Base-by-base conservation (phyloP, 2,888 invertebrate species). In the Amorpha juglandis region DNA sequence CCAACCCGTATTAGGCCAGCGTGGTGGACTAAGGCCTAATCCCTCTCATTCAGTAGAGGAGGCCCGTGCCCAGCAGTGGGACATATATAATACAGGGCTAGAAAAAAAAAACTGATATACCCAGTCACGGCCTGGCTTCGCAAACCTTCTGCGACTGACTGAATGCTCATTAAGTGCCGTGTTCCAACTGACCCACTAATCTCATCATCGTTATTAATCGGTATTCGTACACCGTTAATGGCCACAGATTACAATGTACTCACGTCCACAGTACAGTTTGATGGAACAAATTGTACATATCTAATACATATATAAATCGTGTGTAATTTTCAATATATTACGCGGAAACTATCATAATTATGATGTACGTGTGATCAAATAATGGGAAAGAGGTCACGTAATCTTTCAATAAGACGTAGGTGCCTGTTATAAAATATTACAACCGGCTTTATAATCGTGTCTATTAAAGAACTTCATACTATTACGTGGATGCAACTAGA, bases 201-300 rank as follows among this genome's bases (percentile, higher is more conserved):
- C 69, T 69, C 69, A 75, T 76, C 78, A 76, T 76, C 74, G 72
- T 83, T 80, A 86, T 83, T 82, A 83, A 77, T 71, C 72, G 71
- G 73, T 73, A 76, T 80, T 76, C 69, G 72, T 71, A 70, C 70
- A 69, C 70, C 64, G 67, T 65, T 78, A 78, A 79, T 77, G 71
- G 71, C 68, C 69, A 62, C 67, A 76, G 76, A 78, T 77, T 77
- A 70, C 68, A 38, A 12, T 53, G 53, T 45, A 68, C 70, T 67
- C 67, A 63, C 69, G 67, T 71, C 70, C 70, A 67, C 65, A 69
- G 58, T 14, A 14, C 38, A 55, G 38, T 63, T 62, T 53, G 45
- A 65, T 45, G 11, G 19, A 47, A 50, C 51, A 62, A 67, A 63
- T 65, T 35, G 45, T 55, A 11, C 45, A 7, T 55, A 42, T n/a